phyloP scores from a whole-genome alignment of 2,113 vertebrate species.

The Trichechus manatus region DNA sequence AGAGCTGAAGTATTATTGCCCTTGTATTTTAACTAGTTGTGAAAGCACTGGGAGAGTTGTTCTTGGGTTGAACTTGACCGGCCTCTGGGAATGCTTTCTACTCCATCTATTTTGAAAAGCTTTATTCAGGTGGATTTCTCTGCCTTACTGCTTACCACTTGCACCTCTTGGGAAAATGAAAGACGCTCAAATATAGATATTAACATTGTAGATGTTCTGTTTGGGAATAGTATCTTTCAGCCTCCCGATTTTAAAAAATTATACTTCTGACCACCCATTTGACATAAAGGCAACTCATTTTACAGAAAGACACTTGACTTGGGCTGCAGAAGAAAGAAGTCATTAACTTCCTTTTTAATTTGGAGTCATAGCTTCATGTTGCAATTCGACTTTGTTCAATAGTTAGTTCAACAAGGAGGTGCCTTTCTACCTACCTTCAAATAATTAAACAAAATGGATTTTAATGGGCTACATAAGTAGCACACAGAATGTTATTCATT shows the following conservation, averaged over 20 bases:
- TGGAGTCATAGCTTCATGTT: neutral
- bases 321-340: neutral
- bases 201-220: slow-evolving; percentile 41
- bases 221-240: slow-evolving; percentile 25
- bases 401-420: neutral
- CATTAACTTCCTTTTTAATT: slow-evolving; percentile 16
- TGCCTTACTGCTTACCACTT: slow-evolving; percentile 32
- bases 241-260: slow-evolving; percentile 36
- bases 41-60: slow-evolving; percentile 80
- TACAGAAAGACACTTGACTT: neutral
- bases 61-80: slow-evolving; percentile 81
- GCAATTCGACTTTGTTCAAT: neutral
- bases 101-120: slow-evolving; percentile 67
- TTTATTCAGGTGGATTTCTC: slow-evolving; percentile 56
- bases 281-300: neutral
- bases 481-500: neutral
- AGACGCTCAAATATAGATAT: slow-evolving; percentile 61
- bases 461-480: neutral
- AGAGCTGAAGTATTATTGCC: slow-evolving; percentile 79
- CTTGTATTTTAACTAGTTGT: slow-evolving; percentile 86
- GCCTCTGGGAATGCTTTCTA: slow-evolving; percentile 77
- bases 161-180: slow-evolving; percentile 57
- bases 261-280: slow-evolving; percentile 2
- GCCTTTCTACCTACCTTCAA: neutral
- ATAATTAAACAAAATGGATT: slow-evolving; percentile 23